Conservation (phyloP, 2,888 invertebrate genomes). For the Theretra japonica region DNA sequence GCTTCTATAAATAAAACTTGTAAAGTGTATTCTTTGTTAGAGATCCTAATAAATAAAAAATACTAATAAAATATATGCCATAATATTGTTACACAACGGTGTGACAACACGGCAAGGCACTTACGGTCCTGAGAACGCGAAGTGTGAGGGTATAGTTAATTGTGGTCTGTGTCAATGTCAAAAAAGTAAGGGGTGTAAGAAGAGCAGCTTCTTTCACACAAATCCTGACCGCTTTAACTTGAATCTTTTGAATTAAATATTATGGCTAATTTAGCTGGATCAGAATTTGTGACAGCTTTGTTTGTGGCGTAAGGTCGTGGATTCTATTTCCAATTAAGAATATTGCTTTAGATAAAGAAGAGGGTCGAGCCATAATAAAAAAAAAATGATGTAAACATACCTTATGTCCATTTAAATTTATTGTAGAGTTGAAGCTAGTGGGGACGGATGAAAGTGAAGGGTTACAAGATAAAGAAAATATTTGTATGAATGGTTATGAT, state of each 20-base stretch:
- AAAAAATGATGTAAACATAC: too few species aligned
- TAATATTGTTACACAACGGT: conserved; percentile 30
- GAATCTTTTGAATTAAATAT: background rate
- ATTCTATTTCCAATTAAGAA: too few species aligned
- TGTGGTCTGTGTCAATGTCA: conserved; percentile 63
- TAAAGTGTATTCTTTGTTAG: too few species aligned
- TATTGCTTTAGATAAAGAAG: too few species aligned
- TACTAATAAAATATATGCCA: background rate
- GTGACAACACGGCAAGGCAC: conserved; percentile 41
- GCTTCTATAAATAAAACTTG: too few species aligned
- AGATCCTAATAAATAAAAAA: background rate
- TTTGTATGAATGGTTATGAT: too few species aligned
- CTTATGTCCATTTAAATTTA: too few species aligned
- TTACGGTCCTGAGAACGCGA: conserved; percentile 47
- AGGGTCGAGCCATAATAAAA: too few species aligned
- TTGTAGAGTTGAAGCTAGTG: too few species aligned
- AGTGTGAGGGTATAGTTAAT: conserved; percentile 63
- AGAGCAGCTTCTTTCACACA: background rate
- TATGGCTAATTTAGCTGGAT: too few species aligned
- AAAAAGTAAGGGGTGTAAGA: conserved; percentile 42
- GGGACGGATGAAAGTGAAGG: too few species aligned
- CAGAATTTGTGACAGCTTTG: background rate
- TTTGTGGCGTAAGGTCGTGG: background rate
- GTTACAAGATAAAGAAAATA: too few species aligned
- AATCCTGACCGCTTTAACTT: conserved; percentile 7